These are phyloP conservation scores for Gouania willdenowi DNA, from an alignment of 2,797 vertebrate species.

Conservation along the genomic window DNA sequence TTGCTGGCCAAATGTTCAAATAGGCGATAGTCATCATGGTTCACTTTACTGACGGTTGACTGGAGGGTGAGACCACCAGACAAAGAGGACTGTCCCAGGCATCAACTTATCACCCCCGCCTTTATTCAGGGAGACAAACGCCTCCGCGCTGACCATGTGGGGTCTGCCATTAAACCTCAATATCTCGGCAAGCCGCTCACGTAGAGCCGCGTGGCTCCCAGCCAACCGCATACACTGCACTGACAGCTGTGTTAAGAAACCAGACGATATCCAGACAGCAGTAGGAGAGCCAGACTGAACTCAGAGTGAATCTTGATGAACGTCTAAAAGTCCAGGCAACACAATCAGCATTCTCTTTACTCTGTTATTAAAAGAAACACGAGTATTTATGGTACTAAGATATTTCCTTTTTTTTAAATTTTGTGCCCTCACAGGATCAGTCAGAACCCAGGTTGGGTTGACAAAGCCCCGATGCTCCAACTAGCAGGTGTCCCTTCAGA, in stretches of 20 bases:
- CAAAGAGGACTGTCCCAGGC: constrained; percentile 63
- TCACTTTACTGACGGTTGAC: constrained; percentile 65
- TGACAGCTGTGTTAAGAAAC: constrained; percentile 49
- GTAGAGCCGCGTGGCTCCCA: constrained; percentile 25
- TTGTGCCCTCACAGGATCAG: constrained; percentile 8
- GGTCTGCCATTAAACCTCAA: constrained; percentile 51
- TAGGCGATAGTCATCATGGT: too few species aligned
- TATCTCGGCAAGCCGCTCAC: constrained; percentile 60
- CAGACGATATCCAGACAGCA: constrained; percentile 46
- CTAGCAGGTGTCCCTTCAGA: constrained; percentile 8
- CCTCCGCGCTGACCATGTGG: constrained; percentile 26
- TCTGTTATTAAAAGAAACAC: too few species aligned
- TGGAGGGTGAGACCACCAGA: constrained; percentile 57
- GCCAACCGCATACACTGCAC: constrained; percentile 24
- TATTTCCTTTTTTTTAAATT: background rate
- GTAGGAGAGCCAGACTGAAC: constrained; percentile 8
- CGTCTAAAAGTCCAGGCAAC: background rate
- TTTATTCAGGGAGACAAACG: constrained; percentile 50
- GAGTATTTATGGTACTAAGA: background rate
- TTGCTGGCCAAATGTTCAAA: too few species aligned
- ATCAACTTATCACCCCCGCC: constrained; percentile 53
- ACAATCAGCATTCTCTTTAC: too few species aligned
- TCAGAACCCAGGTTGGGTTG: constrained; percentile 10
- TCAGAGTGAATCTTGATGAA: background rate
- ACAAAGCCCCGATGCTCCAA: constrained; percentile 27